Base-by-base conservation (phyloP, 2,888 invertebrate genomes). In the Gisinianus flammeolus region DNA sequence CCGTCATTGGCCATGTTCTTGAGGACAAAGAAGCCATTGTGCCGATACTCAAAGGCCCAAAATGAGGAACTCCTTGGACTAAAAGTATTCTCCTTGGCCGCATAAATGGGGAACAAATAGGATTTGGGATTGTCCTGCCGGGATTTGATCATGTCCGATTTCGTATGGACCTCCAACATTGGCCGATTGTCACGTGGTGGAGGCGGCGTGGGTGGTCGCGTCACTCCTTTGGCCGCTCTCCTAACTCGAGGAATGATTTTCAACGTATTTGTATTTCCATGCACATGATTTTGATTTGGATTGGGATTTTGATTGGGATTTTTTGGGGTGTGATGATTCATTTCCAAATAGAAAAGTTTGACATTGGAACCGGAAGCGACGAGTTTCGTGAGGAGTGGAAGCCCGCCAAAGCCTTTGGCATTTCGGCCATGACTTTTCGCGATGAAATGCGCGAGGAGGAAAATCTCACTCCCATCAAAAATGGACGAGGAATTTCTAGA, bases 391-490 rank as follows among this genome's bases (percentile, higher is more conserved):
- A 77, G 19, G 3, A 5, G 24, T 10, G 77, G 71, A 1, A 77
- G 1, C 10, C 8, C 1, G 2, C 44, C 3, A 1, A 52, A 24
- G 0, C 70, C 77, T 22, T 64, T 70, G 19, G 71, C 28, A 31
- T 77, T 77, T 16, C 64, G 1, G 0, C 77, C 77, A 19, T 52
- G 16, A 54, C 24, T 24, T 31, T 24, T 70, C 3, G 71, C 35
- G 52, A 71, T n/a, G 22, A 28, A 52, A 26, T 64, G 30, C 1
- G 70, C 70, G n/a, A 77, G 64, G 22, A 77, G 64, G 64, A 77
- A 64, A 8, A 77, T 70, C 31, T 77, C 77, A 12, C 30, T 22
- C 0, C 77, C 77, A 28, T 77, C 77, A 24, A 70, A 77, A 26
- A 77, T 24, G 16, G 35, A 33, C 1, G 64, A 2, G n/a, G 26